Evolutionary conservation across 2,888 invertebrate genomes (phyloP).

Genomic region (Smittia sp.): DNA sequence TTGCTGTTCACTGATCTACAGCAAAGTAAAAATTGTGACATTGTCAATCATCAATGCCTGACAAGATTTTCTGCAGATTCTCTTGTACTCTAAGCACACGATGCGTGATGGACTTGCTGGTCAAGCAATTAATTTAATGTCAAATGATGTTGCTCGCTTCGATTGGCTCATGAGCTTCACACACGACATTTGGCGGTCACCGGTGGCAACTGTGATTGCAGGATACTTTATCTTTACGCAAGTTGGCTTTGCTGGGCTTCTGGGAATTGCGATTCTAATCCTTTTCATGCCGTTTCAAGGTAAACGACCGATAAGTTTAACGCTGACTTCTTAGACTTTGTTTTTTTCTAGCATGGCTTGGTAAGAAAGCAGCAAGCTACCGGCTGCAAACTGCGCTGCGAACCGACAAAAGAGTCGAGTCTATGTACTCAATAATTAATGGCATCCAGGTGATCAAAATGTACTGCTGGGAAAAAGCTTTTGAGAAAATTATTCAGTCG

Average conservation of each 20-base stretch:
- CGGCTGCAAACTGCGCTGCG: slow-evolving; percentile 65
- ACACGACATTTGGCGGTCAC: slow-evolving; percentile 59
- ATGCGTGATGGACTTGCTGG: slow-evolving; percentile 49
- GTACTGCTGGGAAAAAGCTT: slow-evolving; percentile 91
- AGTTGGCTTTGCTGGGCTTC: slow-evolving; percentile 52
- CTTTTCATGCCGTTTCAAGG: slow-evolving; percentile 59
- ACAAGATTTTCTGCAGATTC: slow-evolving; percentile 28
- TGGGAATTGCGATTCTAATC: slow-evolving; percentile 56
- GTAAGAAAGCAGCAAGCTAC: slow-evolving; percentile 55
- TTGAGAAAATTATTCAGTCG: slow-evolving; percentile 64
- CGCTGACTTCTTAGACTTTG: too few species aligned
- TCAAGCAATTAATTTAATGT: slow-evolving; percentile 59
- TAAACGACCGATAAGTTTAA: slow-evolving; percentile 49
- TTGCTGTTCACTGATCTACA: slow-evolving; percentile 49
- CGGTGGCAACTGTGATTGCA: slow-evolving; percentile 55
- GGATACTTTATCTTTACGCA: slow-evolving; percentile 53
- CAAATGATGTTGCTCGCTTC: slow-evolving; percentile 60
- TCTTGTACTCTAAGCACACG: slow-evolving; percentile 42
- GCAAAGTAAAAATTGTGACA: slow-evolving; percentile 43
- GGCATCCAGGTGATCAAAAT: slow-evolving; percentile 91
- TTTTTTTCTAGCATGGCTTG: slow-evolving; percentile 54
- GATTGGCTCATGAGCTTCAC: slow-evolving; percentile 57
- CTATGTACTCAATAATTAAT: slow-evolving; percentile 85
- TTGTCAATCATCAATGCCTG: background rate
- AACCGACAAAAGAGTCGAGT: slow-evolving; percentile 78